phyloP scores from a whole-genome alignment of 2,113 vertebrate genomes.

The Lonchura striata region DNA sequence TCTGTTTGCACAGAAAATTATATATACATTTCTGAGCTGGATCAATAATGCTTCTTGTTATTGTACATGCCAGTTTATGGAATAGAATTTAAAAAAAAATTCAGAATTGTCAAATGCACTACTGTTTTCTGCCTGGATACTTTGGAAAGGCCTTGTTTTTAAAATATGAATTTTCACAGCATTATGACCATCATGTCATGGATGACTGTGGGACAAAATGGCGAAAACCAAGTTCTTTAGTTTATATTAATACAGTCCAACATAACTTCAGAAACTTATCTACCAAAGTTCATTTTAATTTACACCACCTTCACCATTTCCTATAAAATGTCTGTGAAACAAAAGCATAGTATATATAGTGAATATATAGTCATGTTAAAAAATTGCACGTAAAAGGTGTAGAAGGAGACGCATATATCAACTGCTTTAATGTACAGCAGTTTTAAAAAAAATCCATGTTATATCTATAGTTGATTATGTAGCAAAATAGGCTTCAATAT shows the following conservation, averaged over 20 bases:
- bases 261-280: not conserved
- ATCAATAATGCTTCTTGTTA: not conserved
- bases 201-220: not conserved
- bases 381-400: not conserved
- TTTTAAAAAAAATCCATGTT: not conserved
- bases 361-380: not conserved
- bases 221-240: not conserved
- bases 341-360: not conserved
- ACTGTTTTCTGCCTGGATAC: not conserved
- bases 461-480: not conserved
- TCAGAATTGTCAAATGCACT: not conserved
- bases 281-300: not conserved
- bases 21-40: conserved; percentile 30
- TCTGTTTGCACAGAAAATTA: not conserved
- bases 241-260: not conserved
- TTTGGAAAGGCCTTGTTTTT: not conserved
- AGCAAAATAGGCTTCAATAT: not conserved
- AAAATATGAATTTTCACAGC: not conserved
- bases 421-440: not conserved
- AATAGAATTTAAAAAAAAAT: not conserved
- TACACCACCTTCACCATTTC: not conserved
- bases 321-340: not conserved
- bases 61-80: not conserved
- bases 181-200: not conserved
- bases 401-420: not conserved